Conservation (phyloP, 2,113 vertebrate genomes). For the Gopherus evgoodei region DNA sequence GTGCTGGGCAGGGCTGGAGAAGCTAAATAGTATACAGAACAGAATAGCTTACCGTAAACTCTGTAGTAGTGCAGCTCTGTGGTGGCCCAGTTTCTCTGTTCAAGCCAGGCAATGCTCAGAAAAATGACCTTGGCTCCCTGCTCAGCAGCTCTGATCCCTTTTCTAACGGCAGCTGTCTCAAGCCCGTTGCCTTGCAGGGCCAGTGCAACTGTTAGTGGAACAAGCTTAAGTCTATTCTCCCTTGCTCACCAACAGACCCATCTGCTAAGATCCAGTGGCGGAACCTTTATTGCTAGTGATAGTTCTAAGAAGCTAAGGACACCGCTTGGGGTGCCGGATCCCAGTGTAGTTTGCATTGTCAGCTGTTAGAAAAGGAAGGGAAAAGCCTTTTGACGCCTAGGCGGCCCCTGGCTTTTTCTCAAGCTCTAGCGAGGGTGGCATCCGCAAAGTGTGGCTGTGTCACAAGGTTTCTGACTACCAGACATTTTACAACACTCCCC, state of each 20-base stretch:
- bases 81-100: not conserved
- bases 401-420: not conserved
- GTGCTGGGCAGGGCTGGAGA: not conserved
- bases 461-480: not conserved
- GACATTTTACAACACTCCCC: not conserved
- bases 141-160: not conserved
- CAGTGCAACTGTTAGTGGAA: not conserved
- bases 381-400: not conserved
- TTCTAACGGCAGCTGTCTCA: not conserved
- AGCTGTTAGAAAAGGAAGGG: not conserved
- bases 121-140: not conserved
- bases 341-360: not conserved
- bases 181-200: not conserved
- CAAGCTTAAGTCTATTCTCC: not conserved
- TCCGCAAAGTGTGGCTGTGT: not conserved
- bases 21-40: not conserved
- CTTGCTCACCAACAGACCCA: not conserved
- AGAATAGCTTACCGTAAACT: not conserved
- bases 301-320: not conserved
- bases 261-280: fast-evolving
- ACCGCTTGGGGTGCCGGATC: not conserved
- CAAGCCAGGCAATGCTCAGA: not conserved
- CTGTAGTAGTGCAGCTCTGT: not conserved
- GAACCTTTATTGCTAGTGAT: fast-evolving
- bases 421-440: not conserved